Evolutionary conservation across 2,797 vertebrate genomes (phyloP), one percentile per base, ranked within the genome.

Genomic region (Lagodon rhomboides): DNA sequence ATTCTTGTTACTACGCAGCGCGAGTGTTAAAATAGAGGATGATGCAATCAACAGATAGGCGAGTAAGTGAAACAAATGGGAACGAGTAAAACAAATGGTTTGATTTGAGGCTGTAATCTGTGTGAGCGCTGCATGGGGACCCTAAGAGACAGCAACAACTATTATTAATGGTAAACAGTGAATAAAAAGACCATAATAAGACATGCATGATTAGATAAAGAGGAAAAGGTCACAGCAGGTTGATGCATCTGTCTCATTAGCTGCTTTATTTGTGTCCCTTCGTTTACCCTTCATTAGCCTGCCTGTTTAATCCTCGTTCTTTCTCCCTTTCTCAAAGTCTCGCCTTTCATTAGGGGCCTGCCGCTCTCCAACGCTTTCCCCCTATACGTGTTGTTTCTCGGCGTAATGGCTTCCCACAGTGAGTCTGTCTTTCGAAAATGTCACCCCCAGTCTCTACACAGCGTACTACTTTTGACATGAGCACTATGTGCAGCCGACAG

Each of bases 221-320:
- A 93, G 89, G 89, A 84, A 93, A 94, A 93, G 94, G 94, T 95
- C 93, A 93, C 86, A 85, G 89, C 90, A 92, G 92, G 93, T 94
- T 93, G 92, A 94, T 93, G 90, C 91, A 92, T 94, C 91, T 93
- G 92, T 93, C 93, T 95, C 93, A 94, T 94, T 95, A 92, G 92
- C 85, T 78, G 83, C 90, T 92, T 92, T 93, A 93, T 92, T 93
- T 93, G 88, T 92, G 90, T 92, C 91, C 91, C 86, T 91, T 87
- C 87, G 50, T 93, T 94, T 93, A 94, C 89, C 92, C 93, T 94
- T 94, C 92, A 92, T 95, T 94, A 93, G 90, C 85, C 82, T 83
- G 85, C 86, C 89, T 90, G 74, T 88, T 91, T 88, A 87, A 86
- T 87, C 85, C 83, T 67, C 72, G 68, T 80, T 87, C 85, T 85